Percentiles rank a stretch among this genome's conserved stretches.
These are phyloP conservation scores for Thysanoteuthis rhombus DNA, from an alignment of 2,888 invertebrate genomes.

Conservation along the genomic window DNA sequence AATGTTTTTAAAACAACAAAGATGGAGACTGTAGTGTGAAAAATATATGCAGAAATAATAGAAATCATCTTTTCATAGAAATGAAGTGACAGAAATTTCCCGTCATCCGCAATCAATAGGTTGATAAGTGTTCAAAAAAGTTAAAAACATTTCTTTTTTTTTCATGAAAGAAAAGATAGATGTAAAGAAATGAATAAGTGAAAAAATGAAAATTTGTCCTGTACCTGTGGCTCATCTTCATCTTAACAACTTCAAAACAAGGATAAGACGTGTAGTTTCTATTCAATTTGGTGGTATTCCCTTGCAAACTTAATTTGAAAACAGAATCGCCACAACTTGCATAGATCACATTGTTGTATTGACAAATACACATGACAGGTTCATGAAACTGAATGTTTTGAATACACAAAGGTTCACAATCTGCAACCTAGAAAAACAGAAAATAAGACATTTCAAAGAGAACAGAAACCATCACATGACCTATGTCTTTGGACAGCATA, in stretches of 20 bases:
- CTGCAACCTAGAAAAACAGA: constrained; percentile 42
- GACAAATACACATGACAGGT: constrained; percentile 54
- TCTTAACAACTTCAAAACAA: background rate
- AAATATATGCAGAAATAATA: too few species aligned
- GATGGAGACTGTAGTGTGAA: too few species aligned
- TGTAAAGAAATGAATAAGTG: too few species aligned
- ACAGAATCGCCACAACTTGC: background rate
- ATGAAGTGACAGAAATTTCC: too few species aligned
- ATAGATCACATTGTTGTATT: constrained; percentile 36
- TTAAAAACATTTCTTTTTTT: too few species aligned
- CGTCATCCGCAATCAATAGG: too few species aligned
- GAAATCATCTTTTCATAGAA: too few species aligned
- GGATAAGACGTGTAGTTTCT: background rate
- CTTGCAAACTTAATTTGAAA: background rate
- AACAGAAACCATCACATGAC: too few species aligned
- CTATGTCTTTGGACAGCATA: too few species aligned
- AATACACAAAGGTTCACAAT: constrained; percentile 48
- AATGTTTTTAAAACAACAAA: too few species aligned
- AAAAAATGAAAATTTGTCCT: background rate
- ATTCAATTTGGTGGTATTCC: background rate
- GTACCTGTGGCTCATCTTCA: background rate
- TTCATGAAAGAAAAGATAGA: too few species aligned
- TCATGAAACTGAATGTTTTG: constrained; percentile 51
- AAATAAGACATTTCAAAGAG: background rate
- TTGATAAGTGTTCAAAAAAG: too few species aligned